Percentiles rank a stretch among this genome's conserved stretches.
Conservation (phyloP, 2,113 vertebrate genomes). For the Myrmecobius fasciatus region DNA sequence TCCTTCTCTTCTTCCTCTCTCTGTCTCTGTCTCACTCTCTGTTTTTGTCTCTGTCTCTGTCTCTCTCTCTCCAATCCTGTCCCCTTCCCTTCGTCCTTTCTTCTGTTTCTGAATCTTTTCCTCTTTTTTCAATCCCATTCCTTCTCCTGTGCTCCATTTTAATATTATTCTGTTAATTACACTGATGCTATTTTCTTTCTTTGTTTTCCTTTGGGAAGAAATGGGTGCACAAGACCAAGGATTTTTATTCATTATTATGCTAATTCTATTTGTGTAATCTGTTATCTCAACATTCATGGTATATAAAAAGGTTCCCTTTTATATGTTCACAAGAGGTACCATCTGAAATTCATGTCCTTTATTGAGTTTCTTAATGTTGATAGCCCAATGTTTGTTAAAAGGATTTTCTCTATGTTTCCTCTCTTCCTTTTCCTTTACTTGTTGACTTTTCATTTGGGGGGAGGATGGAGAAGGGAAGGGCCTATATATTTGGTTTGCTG, state of each 20-base stretch:
- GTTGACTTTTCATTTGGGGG: not conserved
- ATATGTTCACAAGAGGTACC: constrained; percentile 7
- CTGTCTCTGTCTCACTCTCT: too few relatives aligned
- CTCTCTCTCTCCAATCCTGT: too few relatives aligned
- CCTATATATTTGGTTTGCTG: not conserved
- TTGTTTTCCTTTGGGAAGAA: constrained; percentile 31
- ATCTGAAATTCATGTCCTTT: constrained; percentile 29
- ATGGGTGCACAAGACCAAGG: not conserved
- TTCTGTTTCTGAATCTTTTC: not conserved
- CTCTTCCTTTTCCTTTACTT: not conserved
- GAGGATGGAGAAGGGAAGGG: too few relatives aligned
- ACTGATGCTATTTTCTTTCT: not conserved
- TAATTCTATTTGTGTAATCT: constrained; percentile 9
- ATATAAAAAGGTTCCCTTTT: not conserved
- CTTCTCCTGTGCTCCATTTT: not conserved
- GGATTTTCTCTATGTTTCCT: not conserved
- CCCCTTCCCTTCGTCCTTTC: not conserved
- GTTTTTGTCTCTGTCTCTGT: too few relatives aligned
- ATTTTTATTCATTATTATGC: constrained; percentile 29
- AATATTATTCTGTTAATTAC: constrained; percentile 29
- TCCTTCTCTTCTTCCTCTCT: too few relatives aligned
- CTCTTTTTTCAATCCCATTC: not conserved
- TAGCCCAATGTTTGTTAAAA: not conserved
- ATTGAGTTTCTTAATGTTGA: not conserved
- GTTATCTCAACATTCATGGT: constrained; percentile 17